Evolutionary conservation across 2,113 vertebrate genomes (phyloP).

Genomic region (Aramus guarauna): DNA sequence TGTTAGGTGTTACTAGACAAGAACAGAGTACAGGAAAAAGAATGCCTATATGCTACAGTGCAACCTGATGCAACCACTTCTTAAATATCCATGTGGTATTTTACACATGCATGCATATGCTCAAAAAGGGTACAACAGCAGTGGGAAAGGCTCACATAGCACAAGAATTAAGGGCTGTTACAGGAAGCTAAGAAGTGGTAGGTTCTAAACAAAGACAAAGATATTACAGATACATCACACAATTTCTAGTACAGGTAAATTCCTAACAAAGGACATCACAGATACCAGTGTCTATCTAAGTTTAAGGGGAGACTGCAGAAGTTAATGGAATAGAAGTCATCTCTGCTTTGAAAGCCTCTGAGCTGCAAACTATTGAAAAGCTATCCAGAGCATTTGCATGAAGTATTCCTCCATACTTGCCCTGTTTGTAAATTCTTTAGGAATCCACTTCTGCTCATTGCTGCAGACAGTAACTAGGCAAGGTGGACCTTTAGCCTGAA

Average conservation of each 20-base stretch:
- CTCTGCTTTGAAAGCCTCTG: not conserved
- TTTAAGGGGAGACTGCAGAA: not conserved
- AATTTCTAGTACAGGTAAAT: not conserved
- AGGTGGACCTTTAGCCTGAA: not conserved
- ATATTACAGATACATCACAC: not conserved
- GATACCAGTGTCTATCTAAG: not conserved
- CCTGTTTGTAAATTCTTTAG: not conserved
- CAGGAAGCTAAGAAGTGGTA: not conserved
- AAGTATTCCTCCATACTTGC: not conserved
- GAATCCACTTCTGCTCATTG: not conserved
- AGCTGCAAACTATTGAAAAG: not conserved
- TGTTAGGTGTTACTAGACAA: not conserved
- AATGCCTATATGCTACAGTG: not conserved
- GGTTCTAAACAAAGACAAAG: not conserved
- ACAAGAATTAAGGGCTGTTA: not conserved
- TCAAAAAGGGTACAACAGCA: not conserved
- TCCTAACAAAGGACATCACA: not conserved
- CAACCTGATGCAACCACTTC: not conserved
- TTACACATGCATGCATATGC: not conserved
- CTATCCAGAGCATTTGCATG: not conserved
- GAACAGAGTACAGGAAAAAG: not conserved
- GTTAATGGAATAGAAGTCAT: not conserved
- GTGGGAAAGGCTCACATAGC: not conserved
- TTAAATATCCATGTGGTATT: not conserved
- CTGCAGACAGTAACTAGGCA: not conserved